These are phyloP conservation scores for Bufo gargarizans DNA, from an alignment of 2,113 vertebrate genomes.

Conservation along the genomic window DNA sequence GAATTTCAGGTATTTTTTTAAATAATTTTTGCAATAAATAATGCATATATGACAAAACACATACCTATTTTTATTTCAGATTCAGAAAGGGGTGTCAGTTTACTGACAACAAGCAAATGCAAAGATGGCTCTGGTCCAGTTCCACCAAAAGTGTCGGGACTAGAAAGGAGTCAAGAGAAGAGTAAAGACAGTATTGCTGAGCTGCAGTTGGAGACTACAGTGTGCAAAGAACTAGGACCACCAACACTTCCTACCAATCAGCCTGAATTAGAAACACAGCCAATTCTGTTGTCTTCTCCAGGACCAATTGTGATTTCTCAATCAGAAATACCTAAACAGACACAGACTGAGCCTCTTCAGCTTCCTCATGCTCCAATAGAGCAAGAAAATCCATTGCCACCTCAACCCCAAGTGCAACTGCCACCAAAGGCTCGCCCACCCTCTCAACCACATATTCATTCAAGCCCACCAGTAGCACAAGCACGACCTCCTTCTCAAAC, in stretches of 20 bases:
- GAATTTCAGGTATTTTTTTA: background rate
- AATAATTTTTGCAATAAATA: background rate
- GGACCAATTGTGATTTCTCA: constrained; percentile 64
- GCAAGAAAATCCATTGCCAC: constrained; percentile 71
- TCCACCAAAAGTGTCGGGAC: constrained; percentile 90
- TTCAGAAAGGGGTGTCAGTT: constrained; percentile 80
- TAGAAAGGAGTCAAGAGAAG: constrained; percentile 97
- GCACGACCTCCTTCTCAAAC: constrained; percentile 78
- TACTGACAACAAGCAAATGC: constrained; percentile 83
- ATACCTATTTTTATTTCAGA: constrained; percentile 69
- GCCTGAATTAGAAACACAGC: constrained; percentile 65
- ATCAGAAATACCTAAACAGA: constrained; percentile 63
- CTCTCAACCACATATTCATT: constrained; percentile 74
- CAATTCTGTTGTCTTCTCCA: constrained; percentile 66
- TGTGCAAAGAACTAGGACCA: constrained; percentile 75
- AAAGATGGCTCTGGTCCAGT: constrained; percentile 84
- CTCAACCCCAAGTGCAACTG: constrained; percentile 65
- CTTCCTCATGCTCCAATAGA: constrained; percentile 70
- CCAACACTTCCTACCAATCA: constrained; percentile 66
- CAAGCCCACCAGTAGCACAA: constrained; percentile 72
- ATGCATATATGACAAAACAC: background rate
- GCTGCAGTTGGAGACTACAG: constrained; percentile 71
- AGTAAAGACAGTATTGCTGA: constrained; percentile 90
- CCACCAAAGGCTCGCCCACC: constrained; percentile 77
- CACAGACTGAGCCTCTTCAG: constrained; percentile 69